Evolutionary conservation across 2,113 vertebrate species (phyloP).

Genomic region (Oryzias melastigma): DNA sequence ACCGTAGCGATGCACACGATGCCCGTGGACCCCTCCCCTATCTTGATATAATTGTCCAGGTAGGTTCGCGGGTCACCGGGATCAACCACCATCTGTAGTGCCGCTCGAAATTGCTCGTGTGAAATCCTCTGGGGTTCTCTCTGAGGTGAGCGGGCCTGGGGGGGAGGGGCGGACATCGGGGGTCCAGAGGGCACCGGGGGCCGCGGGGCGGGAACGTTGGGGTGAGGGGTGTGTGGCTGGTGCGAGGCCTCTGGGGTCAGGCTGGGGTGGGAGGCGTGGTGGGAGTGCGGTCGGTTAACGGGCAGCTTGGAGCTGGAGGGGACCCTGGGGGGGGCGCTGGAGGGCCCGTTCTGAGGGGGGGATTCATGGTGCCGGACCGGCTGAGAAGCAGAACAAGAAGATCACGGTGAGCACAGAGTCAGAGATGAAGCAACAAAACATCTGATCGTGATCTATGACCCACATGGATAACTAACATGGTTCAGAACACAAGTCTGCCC

Average conservation of each 20-base stretch:
- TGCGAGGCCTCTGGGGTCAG: conserved; percentile 63
- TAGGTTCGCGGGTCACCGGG: conserved; percentile 88
- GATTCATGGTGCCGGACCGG: conserved; percentile 67
- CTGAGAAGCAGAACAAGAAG: conserved; percentile 19
- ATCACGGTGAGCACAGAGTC: no score
- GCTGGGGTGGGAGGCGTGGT: conserved; percentile 73
- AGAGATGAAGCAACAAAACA: neutral
- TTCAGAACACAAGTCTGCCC: no score
- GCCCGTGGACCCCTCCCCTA: conserved; percentile 93
- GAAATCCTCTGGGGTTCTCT: conserved; percentile 90
- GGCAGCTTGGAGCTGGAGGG: conserved; percentile 58
- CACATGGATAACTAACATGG: no score
- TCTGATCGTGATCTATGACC: no score
- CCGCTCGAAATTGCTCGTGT: conserved; percentile 92
- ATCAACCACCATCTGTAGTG: conserved; percentile 92
- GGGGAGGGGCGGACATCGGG: neutral
- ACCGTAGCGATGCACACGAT: conserved; percentile 92
- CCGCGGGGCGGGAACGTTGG: conserved; percentile 59
- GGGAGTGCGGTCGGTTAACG: conserved; percentile 61
- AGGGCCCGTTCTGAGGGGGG: conserved; percentile 80
- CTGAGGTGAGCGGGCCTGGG: conserved; percentile 78
- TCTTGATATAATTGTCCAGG: conserved; percentile 96
- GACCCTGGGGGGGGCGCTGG: conserved; percentile 30
- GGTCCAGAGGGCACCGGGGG: conserved; percentile 20
- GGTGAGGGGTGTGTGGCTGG: conserved; percentile 71